These are phyloP conservation scores for Tachyglossus aculeatus DNA, from an alignment of 2,797 vertebrate species.

Conservation along the genomic window DNA sequence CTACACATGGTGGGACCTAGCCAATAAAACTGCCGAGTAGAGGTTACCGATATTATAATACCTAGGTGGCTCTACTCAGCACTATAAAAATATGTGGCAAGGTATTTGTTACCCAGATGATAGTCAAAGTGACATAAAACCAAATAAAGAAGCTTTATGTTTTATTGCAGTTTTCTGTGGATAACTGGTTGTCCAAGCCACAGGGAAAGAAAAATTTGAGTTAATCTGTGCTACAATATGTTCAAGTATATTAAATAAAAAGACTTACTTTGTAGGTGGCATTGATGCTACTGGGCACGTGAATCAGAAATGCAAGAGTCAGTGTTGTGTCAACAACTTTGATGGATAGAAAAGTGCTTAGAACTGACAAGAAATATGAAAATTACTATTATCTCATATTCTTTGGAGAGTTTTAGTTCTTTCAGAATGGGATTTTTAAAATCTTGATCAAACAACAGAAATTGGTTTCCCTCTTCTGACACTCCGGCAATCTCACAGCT, in stretches of 20 bases:
- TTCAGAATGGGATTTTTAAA: slow-evolving; percentile 49
- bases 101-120: not conserved
- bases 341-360: slow-evolving; percentile 66
- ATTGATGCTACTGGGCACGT: slow-evolving; percentile 41
- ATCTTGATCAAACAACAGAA: slow-evolving; percentile 62
- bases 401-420: slow-evolving; percentile 49
- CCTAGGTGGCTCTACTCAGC: not conserved
- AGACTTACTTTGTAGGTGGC: slow-evolving; percentile 20
- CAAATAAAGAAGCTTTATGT: not conserved
- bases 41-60: not conserved
- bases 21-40: slow-evolving; percentile 16
- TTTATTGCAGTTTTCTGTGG: slow-evolving; percentile 19
- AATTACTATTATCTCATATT: slow-evolving; percentile 68
- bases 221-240: not conserved
- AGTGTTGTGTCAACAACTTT: slow-evolving; percentile 45
- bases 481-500: slow-evolving; percentile 35
- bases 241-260: not conserved
- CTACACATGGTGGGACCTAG: no score
- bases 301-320: slow-evolving; percentile 56
- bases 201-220: not conserved
- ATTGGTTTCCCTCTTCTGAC: slow-evolving; percentile 64
- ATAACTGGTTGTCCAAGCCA: slow-evolving; percentile 29
- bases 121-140: not conserved
- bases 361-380: slow-evolving; percentile 70
- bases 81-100: not conserved